Evolutionary conservation across 2,113 vertebrate genomes (phyloP).

Genomic region (Peromyscus leucopus): DNA sequence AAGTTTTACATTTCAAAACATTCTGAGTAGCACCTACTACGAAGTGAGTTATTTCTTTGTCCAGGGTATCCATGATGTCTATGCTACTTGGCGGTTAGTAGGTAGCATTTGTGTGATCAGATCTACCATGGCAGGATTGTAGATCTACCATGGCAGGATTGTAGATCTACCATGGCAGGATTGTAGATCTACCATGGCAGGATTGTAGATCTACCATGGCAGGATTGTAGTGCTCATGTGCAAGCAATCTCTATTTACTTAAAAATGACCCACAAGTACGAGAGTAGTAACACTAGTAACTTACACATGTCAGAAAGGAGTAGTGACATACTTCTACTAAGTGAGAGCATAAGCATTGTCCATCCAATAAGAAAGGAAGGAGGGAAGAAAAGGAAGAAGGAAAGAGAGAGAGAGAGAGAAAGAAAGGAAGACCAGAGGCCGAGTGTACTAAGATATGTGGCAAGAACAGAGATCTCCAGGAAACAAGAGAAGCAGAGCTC

Average conservation of each 20-base stretch:
- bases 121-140: too few species aligned
- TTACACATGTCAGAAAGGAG: background rate
- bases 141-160: too few species aligned
- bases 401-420: too few species aligned
- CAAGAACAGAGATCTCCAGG: background rate
- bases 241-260: background rate
- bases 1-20: background rate
- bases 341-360: background rate
- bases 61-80: background rate
- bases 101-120: background rate
- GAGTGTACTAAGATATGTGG: background rate
- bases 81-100: background rate
- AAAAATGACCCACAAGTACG: too few species aligned
- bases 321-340: background rate
- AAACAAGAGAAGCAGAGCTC: background rate
- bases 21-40: background rate
- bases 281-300: background rate
- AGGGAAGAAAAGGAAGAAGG: too few species aligned
- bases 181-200: background rate
- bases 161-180: too few species aligned
- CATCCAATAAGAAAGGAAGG: background rate
- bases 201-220: background rate
- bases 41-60: background rate
- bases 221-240: too few species aligned
- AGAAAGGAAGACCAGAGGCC: too few species aligned